Base-by-base conservation (phyloP, 2,888 invertebrate genomes). In the Machimus rusticus region DNA sequence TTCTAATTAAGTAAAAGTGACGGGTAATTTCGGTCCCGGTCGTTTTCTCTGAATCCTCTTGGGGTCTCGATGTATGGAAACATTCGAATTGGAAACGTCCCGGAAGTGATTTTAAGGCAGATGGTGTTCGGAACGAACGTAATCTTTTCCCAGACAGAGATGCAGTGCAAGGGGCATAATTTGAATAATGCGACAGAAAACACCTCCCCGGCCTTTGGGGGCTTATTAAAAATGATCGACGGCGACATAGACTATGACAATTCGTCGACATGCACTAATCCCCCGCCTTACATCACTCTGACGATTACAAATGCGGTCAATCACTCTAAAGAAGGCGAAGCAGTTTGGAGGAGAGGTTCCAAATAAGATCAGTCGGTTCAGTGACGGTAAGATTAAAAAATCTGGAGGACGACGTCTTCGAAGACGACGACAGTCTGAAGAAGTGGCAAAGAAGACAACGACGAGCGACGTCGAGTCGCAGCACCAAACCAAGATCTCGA, bases 301-400 rank as follows among this genome's bases (percentile, higher is more conserved):
- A 85, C 85, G 74, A 74, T 74, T 85, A 85, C 46, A 85, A 85
- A 85, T 85, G 85, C 85, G 85, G 85, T 85, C 85, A 85, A 85
- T 85, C 85, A 85, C 85, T 85, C 85, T 23, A 85, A 74, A 85
- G 55, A 28, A 28, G 19, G 46, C 43, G 2, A 28, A 84, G 2
- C 84, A 84, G 84, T 74, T 55, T 74, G 9, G 37, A 37, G 39
- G 37, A 74, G n/a, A 85, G 23, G 46, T 66, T 31, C 74, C 31
- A 74, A 74, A 74, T 74, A 43, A 46, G 74, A 74, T 74, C 84
- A 84, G 55, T 19, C 23, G 39, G 74, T 43, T 74, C 31, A 46
- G 74, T 85, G 74, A 19, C 74, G 57, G 51, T 14, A 43, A 57
- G 34, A 34, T 57, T 82, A 37, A 57, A 82, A 76, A 34, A 76